A percentile compares a stretch with the other conserved stretches of the same genome.
Conservation (phyloP, 2,888 invertebrate genomes). For the Cantharis rustica region DNA sequence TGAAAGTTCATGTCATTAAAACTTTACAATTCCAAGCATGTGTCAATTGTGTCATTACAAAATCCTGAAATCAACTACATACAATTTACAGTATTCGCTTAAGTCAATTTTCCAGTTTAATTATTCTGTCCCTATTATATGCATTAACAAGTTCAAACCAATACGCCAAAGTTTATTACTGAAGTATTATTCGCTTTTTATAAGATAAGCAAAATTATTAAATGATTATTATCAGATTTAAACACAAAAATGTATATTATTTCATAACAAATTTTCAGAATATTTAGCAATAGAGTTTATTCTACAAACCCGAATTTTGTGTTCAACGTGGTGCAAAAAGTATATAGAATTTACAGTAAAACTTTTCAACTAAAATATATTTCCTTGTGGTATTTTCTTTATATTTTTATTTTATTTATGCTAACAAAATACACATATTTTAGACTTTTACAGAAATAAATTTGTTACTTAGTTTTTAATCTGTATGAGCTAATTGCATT, state of each 20-base stretch:
- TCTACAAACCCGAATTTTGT: background rate
- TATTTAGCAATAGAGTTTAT: background rate
- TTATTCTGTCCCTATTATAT: background rate
- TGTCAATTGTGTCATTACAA: background rate
- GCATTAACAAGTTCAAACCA: background rate
- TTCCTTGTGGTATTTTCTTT: background rate
- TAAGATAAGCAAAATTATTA: background rate
- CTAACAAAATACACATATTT: background rate
- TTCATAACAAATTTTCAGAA: too few relatives aligned
- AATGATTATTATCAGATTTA: background rate
- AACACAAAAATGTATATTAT: too few relatives aligned
- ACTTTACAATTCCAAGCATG: background rate
- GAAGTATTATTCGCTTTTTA: background rate
- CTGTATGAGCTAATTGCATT: background rate
- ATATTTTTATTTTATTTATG: background rate
- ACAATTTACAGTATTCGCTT: background rate
- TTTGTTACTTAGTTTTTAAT: background rate
- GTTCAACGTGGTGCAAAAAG: background rate
- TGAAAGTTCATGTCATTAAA: background rate
- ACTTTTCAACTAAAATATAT: background rate
- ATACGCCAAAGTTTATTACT: background rate
- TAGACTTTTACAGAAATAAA: background rate
- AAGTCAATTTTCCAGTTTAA: background rate
- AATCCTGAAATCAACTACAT: background rate
- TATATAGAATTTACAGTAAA: background rate